Conservation (phyloP, 1,140 invertebrate species). For the Conus ventricosus region DNA sequence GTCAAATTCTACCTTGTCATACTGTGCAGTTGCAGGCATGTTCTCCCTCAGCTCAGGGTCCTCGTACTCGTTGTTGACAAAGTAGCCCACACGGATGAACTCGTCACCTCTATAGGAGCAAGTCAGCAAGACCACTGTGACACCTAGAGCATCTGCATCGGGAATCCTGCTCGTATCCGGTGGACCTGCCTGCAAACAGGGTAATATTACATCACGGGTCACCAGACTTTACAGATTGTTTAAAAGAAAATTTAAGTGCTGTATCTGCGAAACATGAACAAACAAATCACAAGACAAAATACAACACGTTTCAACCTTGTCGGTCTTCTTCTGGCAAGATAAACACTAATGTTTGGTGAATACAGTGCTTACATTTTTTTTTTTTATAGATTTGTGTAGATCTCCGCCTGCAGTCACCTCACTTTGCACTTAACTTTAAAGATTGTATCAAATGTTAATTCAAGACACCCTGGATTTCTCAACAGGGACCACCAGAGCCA, state of each 20-base stretch:
- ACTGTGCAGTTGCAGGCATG: slow-evolving; percentile 92
- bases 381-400: too few relatives aligned
- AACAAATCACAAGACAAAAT: too few relatives aligned
- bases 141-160: slow-evolving; percentile 95
- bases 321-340: too few relatives aligned
- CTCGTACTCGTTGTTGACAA: slow-evolving; percentile 98
- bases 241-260: not conserved
- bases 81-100: slow-evolving; percentile 98
- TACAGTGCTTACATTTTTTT: too few relatives aligned
- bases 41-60: slow-evolving; percentile 96
- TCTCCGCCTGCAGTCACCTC: too few relatives aligned
- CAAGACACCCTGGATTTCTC: too few relatives aligned
- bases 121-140: slow-evolving; percentile 96
- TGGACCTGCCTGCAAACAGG: slow-evolving; percentile 87
- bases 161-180: slow-evolving; percentile 96
- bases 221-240: not conserved
- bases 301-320: too few relatives aligned
- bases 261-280: not conserved
- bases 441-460: too few relatives aligned
- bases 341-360: too few relatives aligned
- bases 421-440: too few relatives aligned
- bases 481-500: too few relatives aligned
- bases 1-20: slow-evolving; percentile 85
- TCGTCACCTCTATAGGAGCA: slow-evolving; percentile 95
- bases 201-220: not conserved